Evolutionary conservation across 2,888 invertebrate species (phyloP), one percentile per base, ranked within the genome.

Genomic region (Drosophila pegasa): DNA sequence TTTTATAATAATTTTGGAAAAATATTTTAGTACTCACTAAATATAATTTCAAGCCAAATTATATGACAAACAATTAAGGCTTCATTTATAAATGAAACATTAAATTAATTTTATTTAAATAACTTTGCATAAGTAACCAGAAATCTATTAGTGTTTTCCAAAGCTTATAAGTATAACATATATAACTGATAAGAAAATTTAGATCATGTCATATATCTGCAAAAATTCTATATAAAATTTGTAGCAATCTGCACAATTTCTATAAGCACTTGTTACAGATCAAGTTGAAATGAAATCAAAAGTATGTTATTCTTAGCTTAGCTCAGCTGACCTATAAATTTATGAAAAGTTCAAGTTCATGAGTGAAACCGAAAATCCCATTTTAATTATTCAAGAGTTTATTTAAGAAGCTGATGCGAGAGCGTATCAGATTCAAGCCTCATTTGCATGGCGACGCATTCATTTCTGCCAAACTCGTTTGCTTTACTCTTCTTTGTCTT

Each of bases 391-490:
- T 40, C 20, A 20, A 16, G 16, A 27, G 2, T 27, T 16, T n/a
- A 16, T 25, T 27, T 25, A 9, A 43, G 18, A 6, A 29, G 7
- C n/a, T 22, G 5, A 27, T 10, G 10, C 18, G n/a, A 29, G n/a
- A 57, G 60, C 40, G 41, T 52, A 10, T 40, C 25, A 38, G 10
- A 47, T 50, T 16, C 52, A 47, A 65, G 48, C 56, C 68, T 80
- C 55, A 67, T 65, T 81, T 78, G 64, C 64, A 70, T 66, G 20
- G 35, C 22, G 35, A 2, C 45, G 52, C 22, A 67, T 75, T 47
- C 41, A 57, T 60, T 66, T 50, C 18, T 51, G 25, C 16, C 41
- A 65, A 82, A 70, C 74, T 59, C 45, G 77, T 71, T 74, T 71
- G 47, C 45, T 38, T 43, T 1, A 27, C 22, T 25, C 22, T 27